phyloP scores from a whole-genome alignment of 2,113 vertebrate genomes.

The Diglossa brunneiventris region DNA sequence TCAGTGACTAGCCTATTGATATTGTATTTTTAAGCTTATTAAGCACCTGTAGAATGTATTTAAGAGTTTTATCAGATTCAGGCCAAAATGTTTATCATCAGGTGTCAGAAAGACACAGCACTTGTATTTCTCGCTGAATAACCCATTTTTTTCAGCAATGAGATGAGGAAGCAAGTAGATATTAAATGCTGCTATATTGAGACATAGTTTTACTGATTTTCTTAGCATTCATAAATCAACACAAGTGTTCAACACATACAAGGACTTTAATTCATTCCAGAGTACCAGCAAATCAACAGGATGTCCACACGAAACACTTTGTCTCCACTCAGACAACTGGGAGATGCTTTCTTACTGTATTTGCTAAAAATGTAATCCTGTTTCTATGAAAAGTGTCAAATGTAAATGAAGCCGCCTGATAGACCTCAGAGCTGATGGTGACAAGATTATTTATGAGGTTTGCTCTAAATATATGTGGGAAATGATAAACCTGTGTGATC shows the following conservation, averaged over 20 bases:
- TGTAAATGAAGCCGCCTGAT: not conserved
- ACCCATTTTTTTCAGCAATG: not conserved
- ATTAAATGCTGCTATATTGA: not conserved
- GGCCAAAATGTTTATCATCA: not conserved
- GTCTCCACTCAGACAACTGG: not conserved
- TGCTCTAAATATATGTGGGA: not conserved
- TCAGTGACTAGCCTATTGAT: not conserved
- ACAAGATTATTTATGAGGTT: not conserved
- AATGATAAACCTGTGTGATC: not conserved
- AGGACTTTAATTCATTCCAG: not conserved
- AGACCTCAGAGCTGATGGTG: not conserved
- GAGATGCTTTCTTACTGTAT: not conserved
- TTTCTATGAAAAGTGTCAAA: not conserved
- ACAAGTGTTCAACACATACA: not conserved
- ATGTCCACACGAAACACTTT: not conserved
- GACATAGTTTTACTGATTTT: not conserved
- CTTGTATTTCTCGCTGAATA: not conserved
- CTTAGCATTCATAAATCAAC: not conserved
- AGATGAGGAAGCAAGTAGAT: not conserved
- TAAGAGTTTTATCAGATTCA: not conserved
- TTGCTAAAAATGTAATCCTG: not conserved
- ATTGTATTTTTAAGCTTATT: not conserved
- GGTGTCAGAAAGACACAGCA: not conserved
- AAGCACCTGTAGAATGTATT: not conserved
- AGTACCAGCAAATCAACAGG: not conserved